Evolutionary conservation across 30 jellyfish, hydroid and myxozoan genomes (phyloP).

Genomic region (Calvadosia cruxmelitensis): DNA sequence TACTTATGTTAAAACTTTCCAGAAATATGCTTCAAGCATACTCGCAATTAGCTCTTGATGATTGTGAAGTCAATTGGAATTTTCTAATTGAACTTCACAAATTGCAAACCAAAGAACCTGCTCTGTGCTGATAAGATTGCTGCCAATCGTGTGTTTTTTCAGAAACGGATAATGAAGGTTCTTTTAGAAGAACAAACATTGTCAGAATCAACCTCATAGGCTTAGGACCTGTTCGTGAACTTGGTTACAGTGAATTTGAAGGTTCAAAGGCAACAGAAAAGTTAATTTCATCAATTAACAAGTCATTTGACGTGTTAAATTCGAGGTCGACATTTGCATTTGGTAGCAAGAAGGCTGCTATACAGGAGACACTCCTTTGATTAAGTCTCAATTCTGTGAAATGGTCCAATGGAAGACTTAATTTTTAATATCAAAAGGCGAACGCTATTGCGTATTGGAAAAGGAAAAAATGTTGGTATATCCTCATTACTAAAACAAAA

Average conservation of each 20-base stretch:
- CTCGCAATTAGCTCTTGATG: background rate
- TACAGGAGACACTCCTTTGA: background rate
- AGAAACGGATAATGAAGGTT: background rate
- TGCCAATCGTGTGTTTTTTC: background rate
- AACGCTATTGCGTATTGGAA: background rate
- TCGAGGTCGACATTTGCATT: background rate
- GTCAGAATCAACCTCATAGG: background rate
- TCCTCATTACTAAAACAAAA: background rate
- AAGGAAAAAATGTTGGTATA: background rate
- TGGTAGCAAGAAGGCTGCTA: background rate
- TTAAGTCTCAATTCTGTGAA: background rate
- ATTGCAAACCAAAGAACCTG: background rate
- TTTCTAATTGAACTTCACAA: background rate
- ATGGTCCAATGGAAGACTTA: background rate
- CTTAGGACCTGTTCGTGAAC: background rate
- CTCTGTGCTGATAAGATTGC: background rate
- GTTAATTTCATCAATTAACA: background rate
- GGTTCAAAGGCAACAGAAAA: background rate
- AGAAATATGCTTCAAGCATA: background rate
- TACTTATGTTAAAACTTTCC: background rate
- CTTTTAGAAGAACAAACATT: background rate
- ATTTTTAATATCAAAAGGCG: background rate
- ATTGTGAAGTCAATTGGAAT: background rate
- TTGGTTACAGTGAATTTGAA: background rate
- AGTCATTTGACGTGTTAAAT: background rate